A percentile compares a stretch with the other conserved stretches of the same genome.
phyloP scores from a whole-genome alignment of 2,113 vertebrate genomes.

The Muntiacus muntjak region DNA sequence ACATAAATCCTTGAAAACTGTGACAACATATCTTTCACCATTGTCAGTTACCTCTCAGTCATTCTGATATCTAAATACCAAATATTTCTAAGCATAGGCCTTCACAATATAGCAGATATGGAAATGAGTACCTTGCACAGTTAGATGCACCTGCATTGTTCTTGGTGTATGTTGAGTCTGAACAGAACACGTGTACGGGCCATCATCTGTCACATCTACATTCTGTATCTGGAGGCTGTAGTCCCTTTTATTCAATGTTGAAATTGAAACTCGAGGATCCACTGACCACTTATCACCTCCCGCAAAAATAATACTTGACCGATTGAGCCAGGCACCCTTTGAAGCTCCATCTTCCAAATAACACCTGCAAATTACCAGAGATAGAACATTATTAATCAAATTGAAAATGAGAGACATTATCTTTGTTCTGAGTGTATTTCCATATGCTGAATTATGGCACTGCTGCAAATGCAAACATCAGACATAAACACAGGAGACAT shows the following conservation, averaged over 20 bases:
- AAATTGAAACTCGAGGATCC: slow-evolving; percentile 96
- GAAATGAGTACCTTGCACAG: slow-evolving; percentile 91
- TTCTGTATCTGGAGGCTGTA: slow-evolving; percentile 99
- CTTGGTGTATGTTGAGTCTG: slow-evolving; percentile 93
- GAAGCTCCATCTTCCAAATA: slow-evolving; percentile 96
- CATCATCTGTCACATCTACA: slow-evolving; percentile 96
- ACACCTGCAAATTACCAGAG: slow-evolving; percentile 83
- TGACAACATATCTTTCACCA: neutral
- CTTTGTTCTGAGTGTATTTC: neutral
- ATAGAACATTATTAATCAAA: neutral
- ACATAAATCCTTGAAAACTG: neutral
- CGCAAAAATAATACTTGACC: slow-evolving; percentile 97
- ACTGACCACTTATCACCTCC: slow-evolving; percentile 98
- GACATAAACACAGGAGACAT: neutral
- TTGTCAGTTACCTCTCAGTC: neutral
- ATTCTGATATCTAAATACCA: neutral
- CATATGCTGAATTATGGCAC: neutral
- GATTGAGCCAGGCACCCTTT: slow-evolving; percentile 98
- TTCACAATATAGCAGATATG: accelerated
- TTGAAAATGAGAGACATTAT: neutral
- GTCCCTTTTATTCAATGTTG: slow-evolving; percentile 90
- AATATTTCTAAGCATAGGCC: neutral
- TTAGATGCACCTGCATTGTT: slow-evolving; percentile 95
- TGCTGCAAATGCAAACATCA: neutral
- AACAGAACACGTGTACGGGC: slow-evolving; percentile 96